Conservation (phyloP, 2,888 invertebrate species). For the Diadromus collaris region DNA sequence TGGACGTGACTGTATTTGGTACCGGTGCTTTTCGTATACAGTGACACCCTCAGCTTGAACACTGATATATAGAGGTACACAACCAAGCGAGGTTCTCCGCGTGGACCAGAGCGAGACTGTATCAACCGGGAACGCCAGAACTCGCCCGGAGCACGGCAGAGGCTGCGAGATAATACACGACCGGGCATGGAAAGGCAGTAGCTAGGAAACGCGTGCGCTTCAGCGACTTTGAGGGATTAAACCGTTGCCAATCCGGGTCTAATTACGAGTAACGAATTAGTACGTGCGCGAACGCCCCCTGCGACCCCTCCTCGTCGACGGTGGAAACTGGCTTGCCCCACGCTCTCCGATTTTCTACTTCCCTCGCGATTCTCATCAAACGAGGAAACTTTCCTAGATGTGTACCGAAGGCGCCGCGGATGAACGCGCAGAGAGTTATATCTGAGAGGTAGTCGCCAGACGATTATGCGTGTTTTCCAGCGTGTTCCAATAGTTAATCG, state of each 20-base stretch:
- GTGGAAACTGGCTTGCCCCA: constrained; percentile 36
- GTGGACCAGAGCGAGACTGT: neutral
- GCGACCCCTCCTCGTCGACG: constrained; percentile 12
- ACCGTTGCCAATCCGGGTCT: constrained; percentile 79
- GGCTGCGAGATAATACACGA: constrained; percentile 31
- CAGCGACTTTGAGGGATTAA: constrained; percentile 78
- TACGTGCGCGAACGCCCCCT: constrained; percentile 65
- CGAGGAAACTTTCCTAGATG: constrained; percentile 75
- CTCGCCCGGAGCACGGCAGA: constrained; percentile 31
- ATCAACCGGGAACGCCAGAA: neutral
- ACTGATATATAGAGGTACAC: constrained; percentile 5
- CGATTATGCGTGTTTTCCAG: constrained; percentile 56
- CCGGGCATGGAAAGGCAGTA: constrained; percentile 41
- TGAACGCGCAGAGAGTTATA: constrained; percentile 27
- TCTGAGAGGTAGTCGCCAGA: constrained; percentile 20
- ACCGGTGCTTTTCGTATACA: neutral
- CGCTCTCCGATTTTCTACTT: neutral
- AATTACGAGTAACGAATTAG: constrained; percentile 79
- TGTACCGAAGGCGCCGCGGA: constrained; percentile 65
- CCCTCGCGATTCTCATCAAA: constrained; percentile 61
- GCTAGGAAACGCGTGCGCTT: constrained; percentile 49
- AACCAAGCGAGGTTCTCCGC: neutral
- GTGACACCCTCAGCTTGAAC: neutral
- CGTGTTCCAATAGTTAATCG: constrained; percentile 3
- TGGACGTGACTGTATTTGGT: constrained; percentile 13